Evolutionary conservation across 2,888 invertebrate species (phyloP).

Genomic region (Limnephilus rhombicus): DNA sequence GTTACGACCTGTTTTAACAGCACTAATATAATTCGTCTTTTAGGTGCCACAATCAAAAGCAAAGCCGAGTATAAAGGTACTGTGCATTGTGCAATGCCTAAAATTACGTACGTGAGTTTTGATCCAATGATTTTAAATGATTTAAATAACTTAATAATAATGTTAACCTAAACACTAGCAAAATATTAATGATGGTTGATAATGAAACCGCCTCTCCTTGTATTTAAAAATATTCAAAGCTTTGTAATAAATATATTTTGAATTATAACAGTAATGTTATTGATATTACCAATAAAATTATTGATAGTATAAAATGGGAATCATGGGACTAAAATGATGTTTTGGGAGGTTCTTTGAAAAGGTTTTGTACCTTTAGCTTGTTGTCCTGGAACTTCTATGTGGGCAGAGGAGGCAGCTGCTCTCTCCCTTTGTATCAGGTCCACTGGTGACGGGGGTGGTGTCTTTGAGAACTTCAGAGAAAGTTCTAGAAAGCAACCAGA

Average conservation of each 20-base stretch:
- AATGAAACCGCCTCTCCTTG: neutral
- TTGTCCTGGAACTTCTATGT: constrained; percentile 73
- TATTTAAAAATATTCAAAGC: neutral
- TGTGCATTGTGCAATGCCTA: neutral
- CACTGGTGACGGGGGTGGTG: constrained; percentile 85
- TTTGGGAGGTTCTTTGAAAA: neutral
- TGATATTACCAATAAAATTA: neutral
- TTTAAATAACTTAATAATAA: neutral
- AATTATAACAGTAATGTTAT: neutral
- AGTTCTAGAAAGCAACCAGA: constrained; percentile 74
- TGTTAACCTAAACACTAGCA: neutral
- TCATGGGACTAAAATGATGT: neutral
- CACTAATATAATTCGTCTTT: neutral
- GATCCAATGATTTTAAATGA: neutral
- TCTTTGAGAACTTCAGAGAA: constrained; percentile 82
- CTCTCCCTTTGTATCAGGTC: constrained; percentile 79
- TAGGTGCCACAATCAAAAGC: neutral
- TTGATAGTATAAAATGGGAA: neutral
- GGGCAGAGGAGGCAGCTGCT: constrained; percentile 73
- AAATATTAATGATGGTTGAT: neutral
- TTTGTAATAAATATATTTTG: neutral
- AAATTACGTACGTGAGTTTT: neutral
- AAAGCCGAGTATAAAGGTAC: neutral
- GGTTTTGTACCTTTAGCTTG: constrained; percentile 74
- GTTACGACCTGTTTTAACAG: neutral